Evolutionary conservation across 2,888 invertebrate genomes (phyloP).

Genomic region (Drosophila paramelanica): DNA sequence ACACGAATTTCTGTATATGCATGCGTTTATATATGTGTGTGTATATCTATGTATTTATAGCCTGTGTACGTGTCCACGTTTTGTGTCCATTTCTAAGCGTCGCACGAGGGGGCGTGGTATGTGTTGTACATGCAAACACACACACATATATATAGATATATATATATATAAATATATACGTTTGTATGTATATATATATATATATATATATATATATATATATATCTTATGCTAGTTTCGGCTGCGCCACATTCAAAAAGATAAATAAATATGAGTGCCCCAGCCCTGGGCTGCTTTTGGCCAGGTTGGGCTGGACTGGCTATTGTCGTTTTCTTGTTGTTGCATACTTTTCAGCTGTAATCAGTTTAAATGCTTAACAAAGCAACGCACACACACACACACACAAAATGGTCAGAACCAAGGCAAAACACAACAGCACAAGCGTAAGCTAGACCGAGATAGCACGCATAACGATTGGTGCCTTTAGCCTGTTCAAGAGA

Average conservation of each 20-base stretch:
- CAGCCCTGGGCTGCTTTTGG: conserved; percentile 4
- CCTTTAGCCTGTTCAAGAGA: neutral
- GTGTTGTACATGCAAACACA: conserved; percentile 35
- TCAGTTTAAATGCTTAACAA: conserved; percentile 78
- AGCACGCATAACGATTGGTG: neutral
- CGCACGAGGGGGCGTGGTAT: conserved; percentile 58
- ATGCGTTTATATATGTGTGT: conserved; percentile 7
- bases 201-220: conserved; percentile 6
- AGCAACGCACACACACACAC: conserved; percentile 53
- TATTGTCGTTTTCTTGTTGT: conserved; percentile 53
- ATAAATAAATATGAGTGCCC: conserved; percentile 74
- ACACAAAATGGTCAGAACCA: conserved; percentile 2
- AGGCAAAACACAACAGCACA: conserved; percentile 8
- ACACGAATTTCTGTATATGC: conserved; percentile 3
- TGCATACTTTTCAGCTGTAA: conserved; percentile 76
- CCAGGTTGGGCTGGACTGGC: conserved; percentile 8
- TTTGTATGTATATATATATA: neutral
- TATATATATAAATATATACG: neutral
- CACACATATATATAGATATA: conserved; percentile 9
- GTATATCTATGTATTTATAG: conserved; percentile 32
- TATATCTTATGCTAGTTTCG: conserved; percentile 34
- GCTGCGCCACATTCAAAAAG: conserved; percentile 57
- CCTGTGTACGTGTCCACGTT: conserved; percentile 35
- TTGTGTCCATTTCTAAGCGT: conserved; percentile 61
- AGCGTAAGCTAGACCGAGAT: conserved; percentile 1